Evolutionary conservation across 2,797 vertebrate species (phyloP).

Genomic region (Mus caroli): DNA sequence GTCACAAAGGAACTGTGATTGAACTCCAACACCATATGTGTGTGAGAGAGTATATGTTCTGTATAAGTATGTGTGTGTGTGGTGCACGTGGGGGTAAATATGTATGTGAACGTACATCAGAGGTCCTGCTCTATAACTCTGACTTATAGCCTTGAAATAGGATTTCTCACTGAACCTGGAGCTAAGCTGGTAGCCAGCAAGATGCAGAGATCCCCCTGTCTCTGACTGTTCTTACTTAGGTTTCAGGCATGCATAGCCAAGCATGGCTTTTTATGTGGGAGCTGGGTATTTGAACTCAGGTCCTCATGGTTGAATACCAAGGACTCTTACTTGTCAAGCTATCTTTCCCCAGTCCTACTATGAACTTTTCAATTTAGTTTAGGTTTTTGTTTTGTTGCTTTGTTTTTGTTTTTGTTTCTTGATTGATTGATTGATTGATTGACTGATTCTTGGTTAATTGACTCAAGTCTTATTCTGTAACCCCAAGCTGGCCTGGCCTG

Average conservation of each 20-base stretch:
- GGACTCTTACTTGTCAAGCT: background rate
- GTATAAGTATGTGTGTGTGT: background rate
- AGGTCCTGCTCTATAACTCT: background rate
- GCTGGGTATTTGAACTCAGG: background rate
- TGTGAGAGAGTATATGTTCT: background rate
- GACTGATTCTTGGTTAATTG: background rate
- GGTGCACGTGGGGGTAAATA: background rate
- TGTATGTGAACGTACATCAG: background rate
- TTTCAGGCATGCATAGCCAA: background rate
- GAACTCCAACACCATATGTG: background rate
- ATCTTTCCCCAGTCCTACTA: background rate
- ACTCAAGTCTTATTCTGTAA: background rate
- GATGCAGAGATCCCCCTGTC: background rate
- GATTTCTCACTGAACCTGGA: background rate
- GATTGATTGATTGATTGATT: background rate
- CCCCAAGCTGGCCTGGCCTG: background rate
- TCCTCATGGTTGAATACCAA: background rate
- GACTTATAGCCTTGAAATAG: background rate
- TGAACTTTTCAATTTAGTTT: background rate
- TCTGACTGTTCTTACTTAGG: background rate
- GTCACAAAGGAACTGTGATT: conserved; percentile 7
- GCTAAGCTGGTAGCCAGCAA: background rate
- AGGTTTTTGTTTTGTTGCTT: background rate
- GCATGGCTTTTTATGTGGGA: background rate
- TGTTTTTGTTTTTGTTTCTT: background rate